Evolutionary conservation across 2,888 invertebrate genomes (phyloP), one percentile per base, ranked within the genome.

Genomic region (Brachypalpus laphriformis): DNA sequence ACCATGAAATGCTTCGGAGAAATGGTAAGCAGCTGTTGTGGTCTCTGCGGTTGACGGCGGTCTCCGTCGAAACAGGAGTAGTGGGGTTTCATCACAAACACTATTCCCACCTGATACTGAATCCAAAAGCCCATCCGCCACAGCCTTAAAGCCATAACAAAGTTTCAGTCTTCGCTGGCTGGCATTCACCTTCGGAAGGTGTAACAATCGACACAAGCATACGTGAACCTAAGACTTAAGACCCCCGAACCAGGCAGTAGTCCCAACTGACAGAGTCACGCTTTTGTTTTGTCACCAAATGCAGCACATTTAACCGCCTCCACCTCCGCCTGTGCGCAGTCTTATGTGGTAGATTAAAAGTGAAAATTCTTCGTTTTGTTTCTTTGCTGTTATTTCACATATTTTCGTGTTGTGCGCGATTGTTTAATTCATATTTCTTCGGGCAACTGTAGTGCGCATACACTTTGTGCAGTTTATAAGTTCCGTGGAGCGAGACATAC

Each of bases 1-100:
- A 71, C 85, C 81, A 47, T 85, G 81, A 81, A 85, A 85, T 76
- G 66, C 59, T 76, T 81, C 54, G 56, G 81, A 76, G 85, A 85
- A 85, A 81, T 81, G 81, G 28, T 81, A 80, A 80, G 74, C 74
- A 75, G 75, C 75, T 81, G 74, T 80, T 59, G 37, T 16, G 66
- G 51, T 77, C 34, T 71, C 40, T 47, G 47, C n/a, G 18, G 59
- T 18, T 9, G 63, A 31, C 14, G 61, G 37, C 22, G 16, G 45
- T 31, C 42, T 51, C 40, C n/a, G 8, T 16, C 20, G 25, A 45
- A 59, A 45, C 81, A 59, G 40, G 66, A 57, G 40, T 42, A 72
- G 70, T 78, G 74, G 74, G 83, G 63, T 37, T 68, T 20, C 31
- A 51, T 11, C 28, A 16, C 61, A 34, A 18, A n/a, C 47, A 14